Conservation (phyloP, 2,888 invertebrate genomes). For the Elysia crispata region DNA sequence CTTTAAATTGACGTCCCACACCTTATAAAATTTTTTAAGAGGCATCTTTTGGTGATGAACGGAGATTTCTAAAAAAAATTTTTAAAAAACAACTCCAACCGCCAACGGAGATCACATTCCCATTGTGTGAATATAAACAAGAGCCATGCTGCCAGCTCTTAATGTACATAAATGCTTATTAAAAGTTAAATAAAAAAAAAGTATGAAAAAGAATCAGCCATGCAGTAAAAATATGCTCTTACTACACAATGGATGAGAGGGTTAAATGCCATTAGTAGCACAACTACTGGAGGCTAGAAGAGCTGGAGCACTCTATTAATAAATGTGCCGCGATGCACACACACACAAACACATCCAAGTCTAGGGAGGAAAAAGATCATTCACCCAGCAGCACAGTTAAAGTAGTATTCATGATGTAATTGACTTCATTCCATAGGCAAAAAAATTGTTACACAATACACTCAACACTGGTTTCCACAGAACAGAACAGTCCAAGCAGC, state of each 20-base stretch:
- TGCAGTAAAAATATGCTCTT: constrained; percentile 36
- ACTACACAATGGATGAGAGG: constrained; percentile 23
- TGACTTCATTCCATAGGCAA: constrained; percentile 41
- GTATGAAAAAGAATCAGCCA: constrained; percentile 36
- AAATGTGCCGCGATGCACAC: constrained; percentile 37
- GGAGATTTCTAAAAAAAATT: too few species aligned
- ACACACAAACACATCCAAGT: constrained; percentile 5
- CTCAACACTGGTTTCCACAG: constrained; percentile 26
- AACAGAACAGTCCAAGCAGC: constrained; percentile 45
- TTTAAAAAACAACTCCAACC: too few species aligned
- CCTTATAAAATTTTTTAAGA: too few species aligned
- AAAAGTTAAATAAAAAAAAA: neutral
- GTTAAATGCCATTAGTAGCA: constrained; percentile 33
- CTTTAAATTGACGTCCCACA: too few species aligned
- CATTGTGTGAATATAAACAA: too few species aligned
- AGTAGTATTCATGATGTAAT: too few species aligned
- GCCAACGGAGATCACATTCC: too few species aligned
- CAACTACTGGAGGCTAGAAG: constrained; percentile 18
- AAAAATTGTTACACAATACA: constrained; percentile 33
- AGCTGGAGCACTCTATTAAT: constrained; percentile 17
- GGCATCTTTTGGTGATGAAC: too few species aligned
- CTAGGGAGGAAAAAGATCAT: neutral
- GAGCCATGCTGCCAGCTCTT: too few species aligned
- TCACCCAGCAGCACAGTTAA: constrained; percentile 33
- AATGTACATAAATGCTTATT: too few species aligned